phyloP scores from a whole-genome alignment of 2,888 invertebrate species.

The Eumacrocentrus americanus region DNA sequence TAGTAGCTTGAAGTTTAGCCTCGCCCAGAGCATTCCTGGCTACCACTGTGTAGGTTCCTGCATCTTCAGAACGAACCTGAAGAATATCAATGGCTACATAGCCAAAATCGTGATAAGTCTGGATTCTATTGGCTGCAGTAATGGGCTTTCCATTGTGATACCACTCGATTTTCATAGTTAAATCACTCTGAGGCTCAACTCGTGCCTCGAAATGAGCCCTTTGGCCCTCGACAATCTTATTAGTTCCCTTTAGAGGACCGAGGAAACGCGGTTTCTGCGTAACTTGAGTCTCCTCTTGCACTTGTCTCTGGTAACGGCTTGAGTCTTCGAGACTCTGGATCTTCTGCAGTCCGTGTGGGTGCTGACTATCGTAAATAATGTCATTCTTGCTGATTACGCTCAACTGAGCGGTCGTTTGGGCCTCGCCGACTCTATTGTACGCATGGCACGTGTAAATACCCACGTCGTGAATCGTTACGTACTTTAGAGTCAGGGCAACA shows the following conservation, averaged over 20 bases:
- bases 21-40: slow-evolving; percentile 91
- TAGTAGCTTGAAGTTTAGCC: slow-evolving; percentile 81
- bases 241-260: slow-evolving; percentile 90
- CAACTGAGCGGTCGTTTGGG: slow-evolving; percentile 79
- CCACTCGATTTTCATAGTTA: slow-evolving; percentile 94
- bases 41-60: slow-evolving; percentile 91
- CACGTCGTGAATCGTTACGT: slow-evolving; percentile 87
- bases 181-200: slow-evolving; percentile 93
- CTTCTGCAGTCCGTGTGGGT: slow-evolving; percentile 89
- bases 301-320: slow-evolving; percentile 70
- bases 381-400: slow-evolving; percentile 86
- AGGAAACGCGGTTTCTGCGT: slow-evolving; percentile 86
- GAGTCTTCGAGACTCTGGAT: slow-evolving; percentile 89
- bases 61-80: slow-evolving; percentile 89
- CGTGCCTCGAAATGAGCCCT: slow-evolving; percentile 94
- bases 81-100: slow-evolving; percentile 95
- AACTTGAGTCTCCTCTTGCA: slow-evolving; percentile 76
- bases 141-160: slow-evolving; percentile 94
- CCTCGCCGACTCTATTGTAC: slow-evolving; percentile 85
- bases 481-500: slow-evolving; percentile 91
- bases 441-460: slow-evolving; percentile 90
- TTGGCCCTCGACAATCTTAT: slow-evolving; percentile 91
- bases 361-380: slow-evolving; percentile 87
- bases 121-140: slow-evolving; percentile 87
- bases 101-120: slow-evolving; percentile 95